Base-by-base conservation (phyloP, 2,797 vertebrate species). In the Rousettus madagascariensis region DNA sequence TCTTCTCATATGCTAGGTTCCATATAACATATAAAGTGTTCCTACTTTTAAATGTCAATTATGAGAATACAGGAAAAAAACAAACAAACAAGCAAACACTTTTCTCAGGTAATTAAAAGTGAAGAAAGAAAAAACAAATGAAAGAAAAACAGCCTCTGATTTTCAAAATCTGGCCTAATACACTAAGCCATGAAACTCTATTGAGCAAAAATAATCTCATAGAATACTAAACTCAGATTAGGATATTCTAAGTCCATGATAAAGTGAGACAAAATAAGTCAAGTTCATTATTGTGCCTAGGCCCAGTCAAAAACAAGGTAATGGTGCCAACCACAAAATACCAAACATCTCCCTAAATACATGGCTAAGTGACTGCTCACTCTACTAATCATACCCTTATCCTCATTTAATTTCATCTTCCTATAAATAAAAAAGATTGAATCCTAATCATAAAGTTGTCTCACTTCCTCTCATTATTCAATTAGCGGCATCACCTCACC, bases 191-290 rank as follows among this genome's bases (percentile, higher is more conserved):
- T 43, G 38, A 22, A 36, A 63, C 59, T 69, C 19, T 68, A 59
- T 1, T 63, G 13, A 78, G 46, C 51, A 74, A 71, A 88, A 68
- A 66, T n/a, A 85, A 49, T 65, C n/a, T 91, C 49, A 38, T 20
- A 66, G 55, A 86, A 55, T 9, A 75, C 22, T 7, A 63, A 8
- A 3, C 30, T 69, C 55, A 74, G 41, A 49, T 0, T 55, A 69
- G 55, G 36, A 12, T 30, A 69, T 30, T 86, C n/a, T 19, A 30
- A 75, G n/a, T 65, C 12, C 20, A 28, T 38, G 30, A 43, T 59
- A 95, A 86, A 90, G 17, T 71, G 49, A 84, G 46, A 86, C 26
- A 68, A 94, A 94, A 75, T 16, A 83, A 94, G 19, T 0, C 9
- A n/a, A 78, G 36, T 36, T 86, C 30, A 86, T 41, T 55, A 87